Conservation (phyloP, 2,888 invertebrate genomes). For the Laspeyria flexula region DNA sequence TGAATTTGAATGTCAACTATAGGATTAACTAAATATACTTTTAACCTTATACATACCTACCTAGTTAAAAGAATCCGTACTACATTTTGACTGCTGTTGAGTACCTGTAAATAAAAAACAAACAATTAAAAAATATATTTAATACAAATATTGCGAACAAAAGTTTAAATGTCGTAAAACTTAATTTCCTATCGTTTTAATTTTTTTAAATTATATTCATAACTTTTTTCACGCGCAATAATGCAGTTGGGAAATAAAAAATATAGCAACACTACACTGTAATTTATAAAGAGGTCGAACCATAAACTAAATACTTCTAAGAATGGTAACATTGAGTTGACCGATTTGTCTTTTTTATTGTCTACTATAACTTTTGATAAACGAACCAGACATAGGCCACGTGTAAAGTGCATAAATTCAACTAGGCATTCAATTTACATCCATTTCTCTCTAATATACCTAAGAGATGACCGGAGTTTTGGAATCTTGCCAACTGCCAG, state of each 20-base stretch:
- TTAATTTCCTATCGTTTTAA: no score
- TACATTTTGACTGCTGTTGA: constrained; percentile 10
- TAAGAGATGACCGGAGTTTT: constrained; percentile 67
- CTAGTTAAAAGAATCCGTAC: constrained; percentile 22
- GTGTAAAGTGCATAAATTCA: constrained; percentile 33
- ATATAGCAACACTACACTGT: no score
- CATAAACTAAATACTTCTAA: no score
- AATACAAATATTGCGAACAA: no score
- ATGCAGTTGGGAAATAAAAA: no score
- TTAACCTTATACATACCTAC: constrained; percentile 27
- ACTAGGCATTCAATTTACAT: constrained; percentile 43
- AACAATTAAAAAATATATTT: constrained; percentile 1
- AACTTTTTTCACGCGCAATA: no score
- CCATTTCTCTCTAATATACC: constrained; percentile 60
- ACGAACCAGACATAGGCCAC: constrained; percentile 5
- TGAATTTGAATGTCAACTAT: no score
- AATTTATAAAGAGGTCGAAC: no score
- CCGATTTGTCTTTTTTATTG: constrained; percentile 1
- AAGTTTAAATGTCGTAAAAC: no score
- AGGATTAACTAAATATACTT: no score
- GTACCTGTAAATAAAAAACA: constrained; percentile 32
- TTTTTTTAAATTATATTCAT: no score
- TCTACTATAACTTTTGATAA: constrained; percentile 22
- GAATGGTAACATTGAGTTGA: background rate
- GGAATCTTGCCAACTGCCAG: constrained; percentile 66